phyloP scores from a whole-genome alignment of 1,140 invertebrate species.

The Pachypsylla venusta region DNA sequence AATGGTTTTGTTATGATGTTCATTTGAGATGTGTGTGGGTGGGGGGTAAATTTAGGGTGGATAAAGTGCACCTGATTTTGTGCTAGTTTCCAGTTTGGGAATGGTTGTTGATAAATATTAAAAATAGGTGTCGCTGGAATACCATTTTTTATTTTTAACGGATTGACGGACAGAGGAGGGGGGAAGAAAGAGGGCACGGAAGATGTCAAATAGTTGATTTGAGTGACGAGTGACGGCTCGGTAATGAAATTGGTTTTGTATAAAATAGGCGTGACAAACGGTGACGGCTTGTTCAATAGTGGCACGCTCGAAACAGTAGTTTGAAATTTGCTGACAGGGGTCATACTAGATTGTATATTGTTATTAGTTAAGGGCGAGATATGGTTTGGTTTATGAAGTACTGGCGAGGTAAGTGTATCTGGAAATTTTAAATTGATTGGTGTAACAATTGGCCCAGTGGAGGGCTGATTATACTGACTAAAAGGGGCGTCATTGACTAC shows the following conservation, averaged over 20 bases:
- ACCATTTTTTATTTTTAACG: conserved; percentile 8
- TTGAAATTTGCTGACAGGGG: background rate
- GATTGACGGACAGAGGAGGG: background rate
- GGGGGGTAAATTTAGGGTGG: conserved; percentile 25
- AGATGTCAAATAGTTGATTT: background rate
- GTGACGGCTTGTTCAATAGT: background rate
- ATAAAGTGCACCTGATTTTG: conserved; percentile 18
- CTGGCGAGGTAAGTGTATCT: background rate
- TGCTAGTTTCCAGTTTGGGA: conserved; percentile 10
- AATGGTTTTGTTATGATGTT: conserved; percentile 26
- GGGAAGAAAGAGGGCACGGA: background rate
- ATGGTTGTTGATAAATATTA: conserved; percentile 13
- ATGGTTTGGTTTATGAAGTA: background rate
- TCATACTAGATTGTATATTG: background rate
- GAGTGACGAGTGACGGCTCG: background rate
- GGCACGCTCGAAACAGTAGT: too few relatives aligned
- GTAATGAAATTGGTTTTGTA: conserved; percentile 4
- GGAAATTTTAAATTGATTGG: background rate
- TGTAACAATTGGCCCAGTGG: background rate
- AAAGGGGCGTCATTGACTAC: background rate
- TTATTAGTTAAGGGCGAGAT: background rate
- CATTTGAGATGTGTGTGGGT: conserved; percentile 30
- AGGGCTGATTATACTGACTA: background rate
- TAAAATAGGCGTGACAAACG: background rate
- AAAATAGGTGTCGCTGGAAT: conserved; percentile 16